Percentiles rank a stretch among this genome's conserved stretches.
These are phyloP conservation scores for Choristoneura rosaceana DNA, from an alignment of 2,888 invertebrate species.

Conservation along the genomic window DNA sequence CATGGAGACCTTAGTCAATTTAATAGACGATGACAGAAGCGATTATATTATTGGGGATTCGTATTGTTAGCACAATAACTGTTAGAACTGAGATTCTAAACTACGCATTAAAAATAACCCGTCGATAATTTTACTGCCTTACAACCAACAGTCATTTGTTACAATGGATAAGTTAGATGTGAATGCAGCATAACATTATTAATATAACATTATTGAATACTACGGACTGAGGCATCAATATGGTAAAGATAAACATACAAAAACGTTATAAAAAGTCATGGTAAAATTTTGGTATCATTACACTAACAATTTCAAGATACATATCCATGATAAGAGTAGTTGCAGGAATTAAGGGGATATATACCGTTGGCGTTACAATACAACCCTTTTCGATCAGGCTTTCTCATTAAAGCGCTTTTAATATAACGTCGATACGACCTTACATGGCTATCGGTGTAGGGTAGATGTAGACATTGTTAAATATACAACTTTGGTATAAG, in stretches of 20 bases:
- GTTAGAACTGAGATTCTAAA: conserved; percentile 43
- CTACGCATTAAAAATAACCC: conserved; percentile 33
- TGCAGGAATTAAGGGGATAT: conserved; percentile 6
- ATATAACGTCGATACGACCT: conserved; percentile 15
- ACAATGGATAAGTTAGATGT: conserved; percentile 8
- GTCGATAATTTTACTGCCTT: conserved; percentile 14
- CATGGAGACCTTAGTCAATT: conserved; percentile 28
- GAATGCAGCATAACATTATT: conserved; percentile 12
- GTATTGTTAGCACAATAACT: conserved; percentile 45
- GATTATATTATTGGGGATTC: conserved; percentile 48
- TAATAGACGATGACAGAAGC: conserved; percentile 49
- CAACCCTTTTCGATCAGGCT: conserved; percentile 26
- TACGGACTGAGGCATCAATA: conserved; percentile 28
- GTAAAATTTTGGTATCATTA: conserved; percentile 60
- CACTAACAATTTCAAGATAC: conserved; percentile 43
- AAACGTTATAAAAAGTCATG: conserved; percentile 77
- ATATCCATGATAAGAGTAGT: conserved; percentile 9
- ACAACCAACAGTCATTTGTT: conserved; percentile 18
- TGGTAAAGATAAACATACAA: conserved; percentile 53
- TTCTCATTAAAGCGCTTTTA: conserved; percentile 32
- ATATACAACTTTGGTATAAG: conserved; percentile 40
- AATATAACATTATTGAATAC: conserved; percentile 28
- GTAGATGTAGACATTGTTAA: conserved; percentile 20
- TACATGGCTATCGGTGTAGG: conserved; percentile 22
- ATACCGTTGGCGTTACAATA: conserved; percentile 28